phyloP scores from a whole-genome alignment of 2,113 vertebrate species.

The Chlorodrepanis virens region DNA sequence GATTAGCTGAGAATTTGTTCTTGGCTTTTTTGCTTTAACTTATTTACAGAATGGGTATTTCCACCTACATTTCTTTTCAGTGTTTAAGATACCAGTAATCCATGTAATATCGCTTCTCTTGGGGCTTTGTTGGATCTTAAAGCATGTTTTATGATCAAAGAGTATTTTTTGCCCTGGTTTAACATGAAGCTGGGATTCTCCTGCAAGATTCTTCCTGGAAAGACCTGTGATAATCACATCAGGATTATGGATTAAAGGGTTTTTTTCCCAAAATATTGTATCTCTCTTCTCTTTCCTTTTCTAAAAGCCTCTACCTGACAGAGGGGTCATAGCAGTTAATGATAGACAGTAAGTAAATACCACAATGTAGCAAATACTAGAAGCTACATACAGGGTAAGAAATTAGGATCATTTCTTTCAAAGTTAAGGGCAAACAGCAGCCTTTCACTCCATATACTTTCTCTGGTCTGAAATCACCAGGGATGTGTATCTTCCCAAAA shows the following conservation, averaged over 20 bases:
- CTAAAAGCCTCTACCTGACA: not conserved
- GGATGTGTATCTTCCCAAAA: not conserved
- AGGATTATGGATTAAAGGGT: not conserved
- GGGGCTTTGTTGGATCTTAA: not conserved
- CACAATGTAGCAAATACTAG: not conserved
- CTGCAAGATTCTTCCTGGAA: not conserved
- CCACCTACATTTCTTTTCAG: not conserved
- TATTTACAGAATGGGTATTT: not conserved
- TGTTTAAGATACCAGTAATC: not conserved
- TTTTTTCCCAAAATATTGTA: not conserved
- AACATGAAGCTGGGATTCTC: not conserved
- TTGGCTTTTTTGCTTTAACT: not conserved
- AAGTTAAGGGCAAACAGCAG: not conserved
- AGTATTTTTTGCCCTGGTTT: not conserved
- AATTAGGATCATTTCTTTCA: not conserved
- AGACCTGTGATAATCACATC: not conserved
- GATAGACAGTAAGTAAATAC: not conserved
- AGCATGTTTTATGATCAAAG: not conserved
- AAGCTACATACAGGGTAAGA: not conserved
- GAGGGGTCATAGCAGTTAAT: not conserved
- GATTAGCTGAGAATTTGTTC: not conserved
- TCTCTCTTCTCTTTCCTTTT: not conserved
- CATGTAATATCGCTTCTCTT: not conserved
- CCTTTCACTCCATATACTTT: not conserved
- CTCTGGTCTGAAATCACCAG: not conserved